phyloP scores from a whole-genome alignment of 1,140 invertebrate genomes.

The Ostrea edulis region DNA sequence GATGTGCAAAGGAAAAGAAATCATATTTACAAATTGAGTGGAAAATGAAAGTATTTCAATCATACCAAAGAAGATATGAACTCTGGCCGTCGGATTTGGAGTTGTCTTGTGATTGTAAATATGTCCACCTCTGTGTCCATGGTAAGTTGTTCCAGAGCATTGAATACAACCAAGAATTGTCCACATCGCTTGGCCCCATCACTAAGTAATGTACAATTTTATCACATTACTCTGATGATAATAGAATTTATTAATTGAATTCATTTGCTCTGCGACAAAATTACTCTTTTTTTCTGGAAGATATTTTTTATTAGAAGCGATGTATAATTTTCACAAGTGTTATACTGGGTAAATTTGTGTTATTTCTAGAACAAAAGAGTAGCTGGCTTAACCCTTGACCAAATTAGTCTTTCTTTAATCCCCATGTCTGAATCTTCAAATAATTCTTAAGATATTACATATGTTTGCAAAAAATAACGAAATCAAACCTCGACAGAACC shows the following conservation, averaged over 20 bases:
- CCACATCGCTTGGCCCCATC: slow-evolving; percentile 43
- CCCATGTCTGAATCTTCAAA: not conserved
- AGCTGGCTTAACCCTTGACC: too few relatives aligned
- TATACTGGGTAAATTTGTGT: not conserved
- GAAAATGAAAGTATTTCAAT: too few relatives aligned
- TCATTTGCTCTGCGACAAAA: too few relatives aligned
- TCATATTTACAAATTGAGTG: not conserved
- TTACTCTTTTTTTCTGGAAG: too few relatives aligned
- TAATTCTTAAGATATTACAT: not conserved
- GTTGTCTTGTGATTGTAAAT: slow-evolving; percentile 26
- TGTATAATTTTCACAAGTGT: too few relatives aligned
- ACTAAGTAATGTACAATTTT: not conserved
- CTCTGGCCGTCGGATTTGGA: slow-evolving; percentile 37
- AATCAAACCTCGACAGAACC: not conserved
- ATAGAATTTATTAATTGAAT: too few relatives aligned
- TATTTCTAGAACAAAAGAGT: not conserved
- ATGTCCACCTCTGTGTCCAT: slow-evolving; percentile 41
- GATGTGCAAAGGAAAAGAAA: not conserved
- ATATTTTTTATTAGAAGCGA: too few relatives aligned
- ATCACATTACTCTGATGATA: not conserved
- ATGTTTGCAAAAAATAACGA: not conserved
- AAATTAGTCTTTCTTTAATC: too few relatives aligned
- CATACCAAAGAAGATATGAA: slow-evolving; percentile 30
- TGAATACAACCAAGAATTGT: slow-evolving; percentile 42
- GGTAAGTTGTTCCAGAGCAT: slow-evolving; percentile 31